Base-by-base conservation (phyloP, 2,888 invertebrate species). In the Serripes groenlandicus region DNA sequence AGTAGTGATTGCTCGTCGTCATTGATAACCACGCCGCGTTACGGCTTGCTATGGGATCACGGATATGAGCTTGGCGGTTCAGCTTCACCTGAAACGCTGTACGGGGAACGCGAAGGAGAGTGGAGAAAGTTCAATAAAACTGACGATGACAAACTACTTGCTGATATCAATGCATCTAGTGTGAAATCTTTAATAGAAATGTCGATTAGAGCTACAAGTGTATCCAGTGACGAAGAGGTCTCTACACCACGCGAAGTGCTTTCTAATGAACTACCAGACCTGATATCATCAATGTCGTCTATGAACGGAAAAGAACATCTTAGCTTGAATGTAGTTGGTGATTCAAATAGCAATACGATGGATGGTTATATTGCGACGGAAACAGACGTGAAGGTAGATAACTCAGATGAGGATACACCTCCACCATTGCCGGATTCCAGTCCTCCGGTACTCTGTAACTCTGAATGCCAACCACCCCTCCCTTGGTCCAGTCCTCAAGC, bases 91-190 rank as follows among this genome's bases (percentile, higher is more conserved):
- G 5, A 11, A 11, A 56, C 9, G 23, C 32, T 35, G 23, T 23
- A 21, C 34, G 78, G 72, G 9, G 75, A 75, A 62, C 60, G 84
- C 15, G 81, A 76, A 37, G 1, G n/a, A 1, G 80, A 86, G 64
- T 83, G 85, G 83, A 42, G 74, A 54, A 34, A 62, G 34, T 79
- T 81, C 49, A 77, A 78, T 42, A 86, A 83, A 35, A 83, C 83
- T 34, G 86, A 86, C 60, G 86, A 86, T 60, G 86, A 86, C 35
- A 86, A 86, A 60, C 35, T 86, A 3, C 64, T 69, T n/a, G 83
- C 73, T 30, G 83, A 86, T 66, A 72, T 7, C 30, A 26, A 42
- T 7, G 15, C 42, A 15, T 42, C 15, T 42, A 15, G 9, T 42
- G 15, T 11, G 7, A 11, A 7, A 42, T 42, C 15, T 11, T 11